These are phyloP conservation scores for Pollachius pollachius DNA, from an alignment of 2,113 vertebrate species.

Conservation along the genomic window DNA sequence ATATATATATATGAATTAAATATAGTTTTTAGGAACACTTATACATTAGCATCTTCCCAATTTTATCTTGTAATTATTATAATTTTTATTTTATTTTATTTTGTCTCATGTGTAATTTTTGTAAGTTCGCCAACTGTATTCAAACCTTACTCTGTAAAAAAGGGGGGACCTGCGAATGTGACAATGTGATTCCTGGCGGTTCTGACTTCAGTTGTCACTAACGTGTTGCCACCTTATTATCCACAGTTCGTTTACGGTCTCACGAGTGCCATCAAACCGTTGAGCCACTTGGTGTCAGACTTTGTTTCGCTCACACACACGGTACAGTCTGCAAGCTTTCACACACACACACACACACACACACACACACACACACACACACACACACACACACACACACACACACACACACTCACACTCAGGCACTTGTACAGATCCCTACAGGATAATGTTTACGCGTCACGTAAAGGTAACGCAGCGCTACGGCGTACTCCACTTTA, in stretches of 20 bases:
- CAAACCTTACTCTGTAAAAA: too few species aligned
- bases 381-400: not conserved
- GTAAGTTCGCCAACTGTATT: too few species aligned
- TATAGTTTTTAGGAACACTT: too few species aligned
- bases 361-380: not conserved
- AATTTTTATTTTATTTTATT: too few species aligned
- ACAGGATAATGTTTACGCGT: not conserved
- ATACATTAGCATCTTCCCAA: too few species aligned
- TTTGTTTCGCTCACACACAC: slow-evolving; percentile 66
- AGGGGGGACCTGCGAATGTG: too few species aligned
- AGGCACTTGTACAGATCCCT: not conserved
- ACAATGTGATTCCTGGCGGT: too few species aligned
- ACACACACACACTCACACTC: slow-evolving; percentile 1
- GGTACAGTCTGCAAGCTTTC: slow-evolving; percentile 41
- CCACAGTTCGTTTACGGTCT: slow-evolving; percentile 28
- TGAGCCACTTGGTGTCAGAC: slow-evolving; percentile 59
- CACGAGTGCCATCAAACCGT: slow-evolving; percentile 53
- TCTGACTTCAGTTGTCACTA: too few species aligned
- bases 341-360: not conserved
- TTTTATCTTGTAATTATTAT: too few species aligned
- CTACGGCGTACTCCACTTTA: not conserved
- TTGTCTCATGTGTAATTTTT: too few species aligned
- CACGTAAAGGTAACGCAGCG: not conserved
- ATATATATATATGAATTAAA: too few species aligned
- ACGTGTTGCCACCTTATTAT: not conserved